These are phyloP conservation scores for Prosopocoilus inquinatus DNA, from an alignment of 2,888 invertebrate genomes.

Conservation along the genomic window DNA sequence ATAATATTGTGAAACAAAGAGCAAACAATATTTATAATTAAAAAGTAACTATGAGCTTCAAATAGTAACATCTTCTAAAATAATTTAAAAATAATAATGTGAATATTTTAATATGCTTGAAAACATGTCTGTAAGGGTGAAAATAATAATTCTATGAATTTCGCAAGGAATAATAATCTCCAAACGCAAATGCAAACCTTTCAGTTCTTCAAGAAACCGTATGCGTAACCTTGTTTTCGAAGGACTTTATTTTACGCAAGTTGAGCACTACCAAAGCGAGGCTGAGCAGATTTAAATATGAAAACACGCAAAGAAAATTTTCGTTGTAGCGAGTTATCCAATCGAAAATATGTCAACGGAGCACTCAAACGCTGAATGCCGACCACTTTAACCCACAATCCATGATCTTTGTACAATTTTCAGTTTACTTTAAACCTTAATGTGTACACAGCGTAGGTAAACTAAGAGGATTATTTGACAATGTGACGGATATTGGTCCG, in stretches of 20 bases:
- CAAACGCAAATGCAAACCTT: too few relatives aligned
- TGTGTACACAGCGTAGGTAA: conserved; percentile 14
- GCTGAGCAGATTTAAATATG: neutral
- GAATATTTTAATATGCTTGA: too few relatives aligned
- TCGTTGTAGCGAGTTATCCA: conserved; percentile 20
- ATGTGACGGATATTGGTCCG: conserved; percentile 29
- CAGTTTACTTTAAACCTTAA: conserved; percentile 24
- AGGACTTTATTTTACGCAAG: neutral
- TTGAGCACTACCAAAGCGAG: conserved; percentile 1
- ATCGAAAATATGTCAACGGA: conserved; percentile 33
- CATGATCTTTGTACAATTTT: conserved; percentile 28
- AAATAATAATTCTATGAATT: too few relatives aligned
- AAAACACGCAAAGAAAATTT: too few relatives aligned
- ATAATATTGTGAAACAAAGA: too few relatives aligned
- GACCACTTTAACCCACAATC: conserved; percentile 28
- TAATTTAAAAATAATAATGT: too few relatives aligned
- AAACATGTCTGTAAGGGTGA: too few relatives aligned
- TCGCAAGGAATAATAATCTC: too few relatives aligned
- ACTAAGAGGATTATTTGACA: conserved; percentile 30
- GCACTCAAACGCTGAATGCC: conserved; percentile 30
- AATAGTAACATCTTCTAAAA: too few relatives aligned
- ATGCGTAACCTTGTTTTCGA: neutral
- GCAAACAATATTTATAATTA: too few relatives aligned
- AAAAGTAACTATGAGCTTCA: too few relatives aligned
- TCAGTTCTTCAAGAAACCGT: neutral